phyloP scores from a whole-genome alignment of 2,113 vertebrate genomes.

The Dipodomys ordii region DNA sequence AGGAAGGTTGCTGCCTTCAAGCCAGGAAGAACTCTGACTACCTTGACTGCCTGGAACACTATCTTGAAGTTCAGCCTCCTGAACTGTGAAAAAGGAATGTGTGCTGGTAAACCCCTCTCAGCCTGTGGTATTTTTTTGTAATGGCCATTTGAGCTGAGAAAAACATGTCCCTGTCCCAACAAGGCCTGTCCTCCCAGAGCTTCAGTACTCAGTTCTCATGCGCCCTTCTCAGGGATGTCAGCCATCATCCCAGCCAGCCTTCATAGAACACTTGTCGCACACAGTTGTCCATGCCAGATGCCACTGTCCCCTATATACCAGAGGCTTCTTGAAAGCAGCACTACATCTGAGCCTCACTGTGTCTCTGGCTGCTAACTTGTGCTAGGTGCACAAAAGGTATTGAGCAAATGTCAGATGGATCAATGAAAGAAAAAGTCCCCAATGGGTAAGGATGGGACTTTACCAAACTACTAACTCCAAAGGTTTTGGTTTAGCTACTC shows the following conservation, averaged over 20 bases:
- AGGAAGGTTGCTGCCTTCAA: not conserved
- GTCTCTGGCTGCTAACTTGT: not conserved
- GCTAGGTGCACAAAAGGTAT: not conserved
- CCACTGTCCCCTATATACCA: not conserved
- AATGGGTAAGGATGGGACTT: not conserved
- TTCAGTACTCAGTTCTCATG: not conserved
- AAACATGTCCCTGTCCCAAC: not conserved
- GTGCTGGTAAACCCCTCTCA: not conserved
- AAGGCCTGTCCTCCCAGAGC: not conserved
- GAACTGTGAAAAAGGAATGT: not conserved
- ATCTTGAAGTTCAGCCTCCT: not conserved
- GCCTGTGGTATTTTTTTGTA: not conserved
- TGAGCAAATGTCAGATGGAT: not conserved
- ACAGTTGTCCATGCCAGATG: not conserved
- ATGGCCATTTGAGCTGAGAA: not conserved
- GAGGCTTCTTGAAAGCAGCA: not conserved
- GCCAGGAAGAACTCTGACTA: not conserved
- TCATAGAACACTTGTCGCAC: not conserved
- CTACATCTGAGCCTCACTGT: not conserved
- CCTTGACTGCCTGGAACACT: too few species aligned
- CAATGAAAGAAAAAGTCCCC: not conserved
- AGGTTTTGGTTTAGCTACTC: not conserved
- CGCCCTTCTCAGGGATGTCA: not conserved
- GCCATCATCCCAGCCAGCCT: too few species aligned
- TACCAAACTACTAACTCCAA: not conserved